These are phyloP conservation scores for Protonibea diacanthus DNA, from an alignment of 2,797 vertebrate species.

Conservation along the genomic window DNA sequence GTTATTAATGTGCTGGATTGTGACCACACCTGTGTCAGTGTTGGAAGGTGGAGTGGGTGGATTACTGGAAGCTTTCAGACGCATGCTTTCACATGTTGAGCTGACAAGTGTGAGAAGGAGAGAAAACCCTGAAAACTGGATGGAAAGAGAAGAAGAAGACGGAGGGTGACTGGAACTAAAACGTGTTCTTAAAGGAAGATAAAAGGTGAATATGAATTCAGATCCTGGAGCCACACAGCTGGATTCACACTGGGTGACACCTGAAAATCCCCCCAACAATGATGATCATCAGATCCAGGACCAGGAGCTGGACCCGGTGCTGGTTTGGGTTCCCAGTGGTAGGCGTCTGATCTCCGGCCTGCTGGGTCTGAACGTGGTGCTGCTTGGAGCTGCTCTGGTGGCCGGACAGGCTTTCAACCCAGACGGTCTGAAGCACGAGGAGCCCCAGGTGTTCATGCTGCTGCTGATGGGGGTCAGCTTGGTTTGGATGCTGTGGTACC, in stretches of 20 bases:
- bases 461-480: constrained; percentile 85
- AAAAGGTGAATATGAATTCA: constrained; percentile 26
- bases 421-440: constrained; percentile 76
- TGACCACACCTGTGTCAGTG: constrained; percentile 41
- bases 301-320: constrained; percentile 52
- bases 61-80: not conserved
- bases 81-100: constrained; percentile 18
- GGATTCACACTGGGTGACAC: constrained; percentile 10
- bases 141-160: not conserved
- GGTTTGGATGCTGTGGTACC: constrained; percentile 88
- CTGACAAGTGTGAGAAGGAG: not conserved
- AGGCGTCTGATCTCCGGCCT: constrained; percentile 90
- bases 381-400: constrained; percentile 90
- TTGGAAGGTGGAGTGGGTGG: not conserved
- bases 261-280: not conserved
- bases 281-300: constrained; percentile 18
- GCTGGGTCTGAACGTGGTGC: constrained; percentile 90
- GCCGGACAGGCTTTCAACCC: constrained; percentile 87
- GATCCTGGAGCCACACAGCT: constrained; percentile 25
- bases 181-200: not conserved
- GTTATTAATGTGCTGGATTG: not conserved
- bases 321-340: constrained; percentile 82
- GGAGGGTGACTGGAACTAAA: not conserved
- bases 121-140: not conserved
- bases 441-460: constrained; percentile 86